Conservation (phyloP, 2,888 invertebrate species). For the Dasypolia templi region DNA sequence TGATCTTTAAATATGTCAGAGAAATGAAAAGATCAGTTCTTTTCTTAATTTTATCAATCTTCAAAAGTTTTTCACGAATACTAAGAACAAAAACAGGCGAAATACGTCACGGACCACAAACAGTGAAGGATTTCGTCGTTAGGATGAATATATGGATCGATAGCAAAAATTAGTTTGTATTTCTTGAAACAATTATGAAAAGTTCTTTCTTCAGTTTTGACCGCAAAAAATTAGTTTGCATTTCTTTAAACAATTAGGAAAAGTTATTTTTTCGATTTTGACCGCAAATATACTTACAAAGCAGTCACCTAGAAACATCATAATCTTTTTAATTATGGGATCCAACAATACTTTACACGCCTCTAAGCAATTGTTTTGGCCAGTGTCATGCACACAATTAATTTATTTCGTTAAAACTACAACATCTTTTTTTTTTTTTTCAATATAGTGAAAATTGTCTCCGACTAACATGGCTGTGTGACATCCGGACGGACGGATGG, state of each 20-base stretch:
- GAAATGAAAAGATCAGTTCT: conserved; percentile 14
- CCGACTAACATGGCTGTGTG: too few relatives aligned
- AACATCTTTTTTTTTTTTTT: not conserved
- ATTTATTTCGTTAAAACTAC: too few relatives aligned
- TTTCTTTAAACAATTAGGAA: not conserved
- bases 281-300: not conserved
- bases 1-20: conserved; percentile 35
- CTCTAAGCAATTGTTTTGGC: not conserved
- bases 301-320: not conserved
- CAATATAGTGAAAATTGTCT: not conserved
- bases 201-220: not conserved
- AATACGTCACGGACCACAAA: not conserved
- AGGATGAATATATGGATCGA: not conserved
- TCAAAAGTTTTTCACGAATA: conserved; percentile 9
- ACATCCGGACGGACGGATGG: not conserved
- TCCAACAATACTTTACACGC: not conserved
- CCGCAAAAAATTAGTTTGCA: not conserved
- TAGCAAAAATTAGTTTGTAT: not conserved
- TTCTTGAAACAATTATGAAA: not conserved
- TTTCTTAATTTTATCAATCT: conserved; percentile 45
- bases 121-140: not conserved
- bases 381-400: too few relatives aligned
- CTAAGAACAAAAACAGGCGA: not conserved
- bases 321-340: not conserved
- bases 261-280: not conserved